Conservation (phyloP, 2,113 vertebrate genomes). For the Orycteropus afer region DNA sequence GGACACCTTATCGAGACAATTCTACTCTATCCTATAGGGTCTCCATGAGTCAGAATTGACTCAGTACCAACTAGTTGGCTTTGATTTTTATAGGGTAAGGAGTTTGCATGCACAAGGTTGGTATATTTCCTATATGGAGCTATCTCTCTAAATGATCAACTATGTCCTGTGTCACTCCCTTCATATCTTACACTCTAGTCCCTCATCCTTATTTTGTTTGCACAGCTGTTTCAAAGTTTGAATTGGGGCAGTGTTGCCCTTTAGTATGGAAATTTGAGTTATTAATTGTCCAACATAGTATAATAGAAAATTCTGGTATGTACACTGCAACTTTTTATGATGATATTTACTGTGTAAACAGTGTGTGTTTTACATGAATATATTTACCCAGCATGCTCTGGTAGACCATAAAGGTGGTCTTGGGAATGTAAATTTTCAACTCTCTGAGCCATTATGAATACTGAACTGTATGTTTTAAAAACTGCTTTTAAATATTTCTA, state of each 20-base stretch:
- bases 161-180: neutral
- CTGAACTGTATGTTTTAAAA: slow-evolving; percentile 65
- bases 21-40: neutral
- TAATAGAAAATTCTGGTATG: slow-evolving; percentile 57
- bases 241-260: neutral
- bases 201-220: slow-evolving; percentile 59
- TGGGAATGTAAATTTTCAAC: slow-evolving; percentile 66
- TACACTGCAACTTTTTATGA: slow-evolving; percentile 57
- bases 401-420: slow-evolving; percentile 66
- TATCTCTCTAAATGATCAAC: neutral
- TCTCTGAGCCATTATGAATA: slow-evolving; percentile 58
- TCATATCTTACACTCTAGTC: slow-evolving; percentile 50
- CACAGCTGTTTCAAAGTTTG: slow-evolving; percentile 68
- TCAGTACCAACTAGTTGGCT: neutral
- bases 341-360: slow-evolving; percentile 67
- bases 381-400: slow-evolving; percentile 54
- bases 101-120: neutral
- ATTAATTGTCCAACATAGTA: slow-evolving; percentile 53
- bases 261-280: slow-evolving; percentile 68
- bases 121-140: neutral
- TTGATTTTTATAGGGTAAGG: neutral
- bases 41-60: neutral
- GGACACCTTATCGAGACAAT: neutral
- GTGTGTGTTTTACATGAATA: slow-evolving; percentile 52
- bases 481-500: slow-evolving; percentile 69